These are phyloP conservation scores for Strigamia maritima DNA, from an alignment of 2,888 invertebrate genomes.

Conservation along the genomic window DNA sequence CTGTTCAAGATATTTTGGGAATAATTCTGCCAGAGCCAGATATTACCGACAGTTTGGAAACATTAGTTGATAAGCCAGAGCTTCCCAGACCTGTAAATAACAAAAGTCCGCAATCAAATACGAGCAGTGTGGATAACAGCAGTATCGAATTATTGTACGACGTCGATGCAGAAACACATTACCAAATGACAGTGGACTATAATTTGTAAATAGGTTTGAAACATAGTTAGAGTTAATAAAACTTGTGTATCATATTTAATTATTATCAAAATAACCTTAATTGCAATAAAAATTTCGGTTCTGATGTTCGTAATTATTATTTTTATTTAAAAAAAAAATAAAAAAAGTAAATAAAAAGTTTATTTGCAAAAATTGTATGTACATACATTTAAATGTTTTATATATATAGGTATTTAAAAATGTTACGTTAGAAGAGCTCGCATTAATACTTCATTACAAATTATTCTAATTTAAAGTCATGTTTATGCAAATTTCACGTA, in stretches of 20 bases:
- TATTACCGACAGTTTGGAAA: not conserved
- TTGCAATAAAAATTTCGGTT: not conserved
- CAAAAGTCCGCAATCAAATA: conserved; percentile 35
- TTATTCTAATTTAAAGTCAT: no score
- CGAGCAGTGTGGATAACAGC: conserved; percentile 27
- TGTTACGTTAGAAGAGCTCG: no score
- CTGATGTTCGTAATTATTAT: no score
- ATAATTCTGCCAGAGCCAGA: not conserved
- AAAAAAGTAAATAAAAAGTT: no score
- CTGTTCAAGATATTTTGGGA: conserved; percentile 31
- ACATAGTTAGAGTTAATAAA: not conserved
- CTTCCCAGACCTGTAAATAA: not conserved
- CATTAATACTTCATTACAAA: no score
- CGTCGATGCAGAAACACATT: conserved; percentile 3
- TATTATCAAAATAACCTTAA: not conserved
- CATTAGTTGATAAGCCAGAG: not conserved
- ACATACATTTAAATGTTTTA: no score
- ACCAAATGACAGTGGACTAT: conserved; percentile 1
- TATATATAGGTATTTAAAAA: no score
- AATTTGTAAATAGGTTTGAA: not conserved
- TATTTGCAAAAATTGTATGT: no score
- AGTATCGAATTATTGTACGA: conserved; percentile 34
- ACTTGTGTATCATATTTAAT: not conserved
- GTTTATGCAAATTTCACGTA: no score
- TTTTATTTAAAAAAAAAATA: no score